These are phyloP conservation scores for Liodrosophila aerea DNA, from an alignment of 2,888 invertebrate species.

Conservation along the genomic window DNA sequence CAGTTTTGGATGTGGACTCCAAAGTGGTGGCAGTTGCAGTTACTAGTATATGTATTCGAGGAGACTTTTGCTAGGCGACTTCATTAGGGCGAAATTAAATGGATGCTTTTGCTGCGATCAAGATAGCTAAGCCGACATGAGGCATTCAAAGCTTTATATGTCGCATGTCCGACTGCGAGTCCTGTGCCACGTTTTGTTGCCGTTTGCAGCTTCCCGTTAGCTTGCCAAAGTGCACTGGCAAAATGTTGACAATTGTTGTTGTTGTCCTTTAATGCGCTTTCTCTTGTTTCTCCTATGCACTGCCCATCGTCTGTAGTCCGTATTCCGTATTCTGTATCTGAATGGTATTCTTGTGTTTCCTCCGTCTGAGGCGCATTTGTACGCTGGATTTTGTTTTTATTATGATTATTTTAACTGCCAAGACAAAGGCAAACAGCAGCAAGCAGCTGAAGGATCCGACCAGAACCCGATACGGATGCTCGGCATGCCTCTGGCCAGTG, in stretches of 20 bases:
- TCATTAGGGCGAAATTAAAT: conserved; percentile 71
- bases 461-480: conserved; percentile 1
- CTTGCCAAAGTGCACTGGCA: conserved; percentile 68
- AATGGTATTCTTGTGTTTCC: too few species aligned
- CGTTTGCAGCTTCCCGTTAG: conserved; percentile 24
- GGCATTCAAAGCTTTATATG: conserved; percentile 31
- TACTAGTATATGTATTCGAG: not conserved
- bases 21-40: conserved; percentile 8
- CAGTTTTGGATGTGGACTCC: conserved; percentile 30
- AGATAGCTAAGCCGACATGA: conserved; percentile 64
- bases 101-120: conserved; percentile 67
- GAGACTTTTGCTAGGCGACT: conserved; percentile 33
- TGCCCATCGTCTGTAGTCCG: conserved; percentile 17
- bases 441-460: conserved; percentile 24
- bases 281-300: conserved; percentile 22
- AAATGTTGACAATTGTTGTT: conserved; percentile 68
- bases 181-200: conserved; percentile 5
- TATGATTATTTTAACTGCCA: conserved; percentile 75
- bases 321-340: conserved; percentile 4
- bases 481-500: not conserved
- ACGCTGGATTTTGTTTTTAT: conserved; percentile 71
- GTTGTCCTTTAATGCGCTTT: conserved; percentile 44
- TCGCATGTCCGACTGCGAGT: conserved; percentile 28
- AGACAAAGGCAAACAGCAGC: conserved; percentile 62
- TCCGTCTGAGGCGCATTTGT: conserved; percentile 43